Percentiles rank a stretch among this genome's conserved stretches.
These are phyloP conservation scores for Salmo trutta DNA, from an alignment of 2,797 vertebrate genomes.

Conservation along the genomic window DNA sequence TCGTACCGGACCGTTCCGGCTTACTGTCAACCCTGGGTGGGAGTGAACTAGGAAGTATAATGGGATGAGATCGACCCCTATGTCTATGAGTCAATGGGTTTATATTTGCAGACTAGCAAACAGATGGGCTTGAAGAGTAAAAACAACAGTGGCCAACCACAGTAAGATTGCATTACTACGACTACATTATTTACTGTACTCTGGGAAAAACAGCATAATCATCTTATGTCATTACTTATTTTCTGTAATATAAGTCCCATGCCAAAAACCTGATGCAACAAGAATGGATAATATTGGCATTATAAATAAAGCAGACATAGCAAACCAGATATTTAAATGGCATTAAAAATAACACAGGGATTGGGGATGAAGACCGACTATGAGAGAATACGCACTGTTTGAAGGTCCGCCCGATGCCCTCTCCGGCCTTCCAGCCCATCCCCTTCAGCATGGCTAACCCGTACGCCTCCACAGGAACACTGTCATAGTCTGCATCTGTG, in stretches of 20 bases:
- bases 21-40: too few relatives aligned
- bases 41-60: too few relatives aligned
- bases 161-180: neutral
- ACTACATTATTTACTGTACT: conserved; percentile 22
- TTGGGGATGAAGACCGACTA: neutral
- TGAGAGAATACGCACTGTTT: conserved; percentile 80
- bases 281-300: neutral
- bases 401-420: conserved; percentile 88
- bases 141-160: neutral
- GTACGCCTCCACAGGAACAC: conserved; percentile 84
- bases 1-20: too few relatives aligned
- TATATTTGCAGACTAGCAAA: too few relatives aligned
- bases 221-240: conserved; percentile 19
- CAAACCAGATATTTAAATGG: too few relatives aligned
- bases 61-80: too few relatives aligned
- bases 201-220: conserved; percentile 5
- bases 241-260: neutral
- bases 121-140: neutral
- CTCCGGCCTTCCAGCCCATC: conserved; percentile 88
- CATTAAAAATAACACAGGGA: neutral
- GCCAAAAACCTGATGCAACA: too few relatives aligned
- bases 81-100: too few relatives aligned
- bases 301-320: neutral
- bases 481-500: conserved; percentile 79
- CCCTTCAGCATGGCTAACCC: conserved; percentile 89